Evolutionary conservation across 2,113 vertebrate species (phyloP).

Genomic region (Bettongia penicillata): DNA sequence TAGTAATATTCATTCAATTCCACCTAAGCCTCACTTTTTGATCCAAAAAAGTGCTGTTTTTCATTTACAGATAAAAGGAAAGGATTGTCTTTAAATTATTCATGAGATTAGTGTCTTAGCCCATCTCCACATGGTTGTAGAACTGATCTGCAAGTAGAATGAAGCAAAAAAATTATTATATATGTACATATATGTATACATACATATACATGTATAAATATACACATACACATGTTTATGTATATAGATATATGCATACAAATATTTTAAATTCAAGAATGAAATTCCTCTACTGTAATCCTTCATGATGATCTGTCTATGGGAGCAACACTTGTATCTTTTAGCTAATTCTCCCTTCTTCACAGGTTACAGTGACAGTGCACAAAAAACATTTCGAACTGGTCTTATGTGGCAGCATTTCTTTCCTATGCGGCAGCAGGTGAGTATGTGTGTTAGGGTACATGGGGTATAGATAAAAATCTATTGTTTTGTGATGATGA

Average conservation of each 20-base stretch:
- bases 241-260: not conserved
- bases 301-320: not conserved
- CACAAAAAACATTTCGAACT: not conserved
- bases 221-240: too few species aligned
- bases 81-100: not conserved
- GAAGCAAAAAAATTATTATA: not conserved
- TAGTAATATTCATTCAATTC: not conserved
- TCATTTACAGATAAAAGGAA: not conserved
- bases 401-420: not conserved
- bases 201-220: too few species aligned
- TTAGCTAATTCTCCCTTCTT: not conserved
- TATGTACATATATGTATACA: not conserved
- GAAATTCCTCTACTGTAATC: not conserved
- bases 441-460: not conserved
- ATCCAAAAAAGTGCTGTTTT: conserved; percentile 11
- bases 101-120: conserved; percentile 2
- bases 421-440: not conserved
- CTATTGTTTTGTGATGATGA: not conserved
- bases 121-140: not conserved
- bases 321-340: not conserved
- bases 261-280: not conserved
- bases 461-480: not conserved
- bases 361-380: not conserved
- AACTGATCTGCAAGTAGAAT: not conserved
- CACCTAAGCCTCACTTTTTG: conserved; percentile 19